These are phyloP conservation scores for Bactericera cockerelli DNA, from an alignment of 1,140 invertebrate genomes.

Conservation along the genomic window DNA sequence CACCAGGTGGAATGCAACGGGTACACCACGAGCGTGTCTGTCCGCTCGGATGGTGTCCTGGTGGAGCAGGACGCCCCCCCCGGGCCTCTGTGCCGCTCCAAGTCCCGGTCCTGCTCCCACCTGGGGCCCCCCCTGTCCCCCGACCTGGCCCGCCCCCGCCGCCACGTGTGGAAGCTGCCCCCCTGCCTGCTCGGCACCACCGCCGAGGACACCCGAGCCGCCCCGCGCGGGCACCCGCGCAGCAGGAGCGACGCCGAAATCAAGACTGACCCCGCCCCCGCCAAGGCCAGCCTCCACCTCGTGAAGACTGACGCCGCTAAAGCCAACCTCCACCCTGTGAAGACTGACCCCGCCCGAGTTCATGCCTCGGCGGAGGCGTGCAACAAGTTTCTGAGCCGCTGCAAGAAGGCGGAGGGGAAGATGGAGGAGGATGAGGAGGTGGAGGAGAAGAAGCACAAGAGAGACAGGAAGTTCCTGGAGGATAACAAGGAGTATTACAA, in stretches of 20 bases:
- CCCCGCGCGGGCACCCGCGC: background rate
- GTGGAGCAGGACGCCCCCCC: background rate
- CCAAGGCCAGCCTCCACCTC: no score
- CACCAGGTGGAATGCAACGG: slow-evolving; percentile 7
- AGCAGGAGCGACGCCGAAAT: background rate
- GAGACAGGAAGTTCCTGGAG: slow-evolving; percentile 37
- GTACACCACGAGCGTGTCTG: background rate
- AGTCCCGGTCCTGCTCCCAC: background rate
- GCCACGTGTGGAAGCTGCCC: slow-evolving; percentile 13
- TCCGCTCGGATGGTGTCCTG: background rate
- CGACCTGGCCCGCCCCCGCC: background rate
- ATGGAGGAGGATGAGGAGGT: background rate
- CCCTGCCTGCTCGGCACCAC: slow-evolving; percentile 21
- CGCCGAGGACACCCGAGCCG: slow-evolving; percentile 19
- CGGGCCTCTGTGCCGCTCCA: background rate
- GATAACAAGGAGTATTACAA: slow-evolving; percentile 53
- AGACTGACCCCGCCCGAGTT: no score
- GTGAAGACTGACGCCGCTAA: background rate
- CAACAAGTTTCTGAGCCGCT: no score
- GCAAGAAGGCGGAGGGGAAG: background rate
- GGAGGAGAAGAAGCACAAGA: slow-evolving; percentile 17
- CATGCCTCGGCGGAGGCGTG: no score
- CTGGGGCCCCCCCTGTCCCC: background rate
- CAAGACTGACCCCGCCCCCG: background rate
- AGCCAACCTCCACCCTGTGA: background rate